Base-by-base conservation (phyloP, 2,888 invertebrate species). In the Adela reaumurella region DNA sequence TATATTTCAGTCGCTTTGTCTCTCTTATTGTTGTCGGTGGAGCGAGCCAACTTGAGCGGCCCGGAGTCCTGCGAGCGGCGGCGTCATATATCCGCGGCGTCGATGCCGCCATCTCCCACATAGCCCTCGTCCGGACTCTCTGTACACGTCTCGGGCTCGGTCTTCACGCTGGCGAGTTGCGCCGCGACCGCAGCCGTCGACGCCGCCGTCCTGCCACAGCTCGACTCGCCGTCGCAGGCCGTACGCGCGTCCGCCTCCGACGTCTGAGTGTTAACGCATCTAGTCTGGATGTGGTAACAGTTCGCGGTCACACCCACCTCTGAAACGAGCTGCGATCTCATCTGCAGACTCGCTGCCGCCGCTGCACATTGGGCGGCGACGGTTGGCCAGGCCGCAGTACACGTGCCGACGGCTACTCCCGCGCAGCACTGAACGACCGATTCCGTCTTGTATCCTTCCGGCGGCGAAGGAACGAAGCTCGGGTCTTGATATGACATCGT, bases 101-200 rank as follows among this genome's bases (percentile, higher is more conserved):
- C 83, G 46, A 73, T 79, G 24, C 72, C 79, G 20, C 72, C 81
- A 57, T 92, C 92, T 41, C 92, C 92, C 49, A 90, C 92, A 67
- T 92, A 92, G 17, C 92, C 92, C 69, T 92, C 92, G 64, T 92
- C 92, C 35, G 92, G 91, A 68, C 91, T 92, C 61, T 92, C 92
- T 17, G 89, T 88, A 58, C 71, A 83, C 58, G 77, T 79, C 67
- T 70, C 81, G 57, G 68, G 69, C 55, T 72, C 79, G 60, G 73
- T 73, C 62, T 78, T 81, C 59, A 70, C 72, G 60, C 72, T 74
- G 53, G 74, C 70, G 55, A 74, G 70, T 65, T 77, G 72, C 53
- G 18, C 46, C 4, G 72, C 73, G 53, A 70, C 60, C 48, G 70
- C 71, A 55, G 74, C 81, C 54, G 70, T 74, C 63, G 62, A 68